Conservation (phyloP, 2,797 vertebrate genomes). For the Pterois miles region DNA sequence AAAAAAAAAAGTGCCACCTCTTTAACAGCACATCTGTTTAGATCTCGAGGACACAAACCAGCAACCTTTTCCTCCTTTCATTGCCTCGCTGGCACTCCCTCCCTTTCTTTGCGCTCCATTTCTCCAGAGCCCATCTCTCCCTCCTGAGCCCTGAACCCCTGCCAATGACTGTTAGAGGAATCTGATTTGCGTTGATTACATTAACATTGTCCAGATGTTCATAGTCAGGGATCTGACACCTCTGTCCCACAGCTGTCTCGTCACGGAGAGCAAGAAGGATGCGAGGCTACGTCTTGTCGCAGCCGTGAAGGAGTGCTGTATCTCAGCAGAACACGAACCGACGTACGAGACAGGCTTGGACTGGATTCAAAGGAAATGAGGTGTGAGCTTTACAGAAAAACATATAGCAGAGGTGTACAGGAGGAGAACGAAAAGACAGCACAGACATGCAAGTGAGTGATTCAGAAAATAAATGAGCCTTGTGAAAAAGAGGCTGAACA, state of each 20-base stretch:
- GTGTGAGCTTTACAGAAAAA: slow-evolving; percentile 57
- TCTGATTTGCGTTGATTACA: slow-evolving; percentile 73
- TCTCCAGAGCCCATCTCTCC: slow-evolving; percentile 35
- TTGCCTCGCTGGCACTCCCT: slow-evolving; percentile 8
- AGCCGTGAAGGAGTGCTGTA: slow-evolving; percentile 31
- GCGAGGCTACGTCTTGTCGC: slow-evolving; percentile 11
- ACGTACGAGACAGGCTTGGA: slow-evolving; percentile 42
- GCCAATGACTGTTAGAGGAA: slow-evolving; percentile 62
- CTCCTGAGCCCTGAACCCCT: slow-evolving; percentile 53
- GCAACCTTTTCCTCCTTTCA: slow-evolving; percentile 20
- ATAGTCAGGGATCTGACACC: slow-evolving; percentile 64
- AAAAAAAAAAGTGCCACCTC: slow-evolving; percentile 23
- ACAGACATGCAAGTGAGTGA: slow-evolving; percentile 26
- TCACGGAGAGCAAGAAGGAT: slow-evolving; percentile 32
- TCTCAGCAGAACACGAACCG: slow-evolving; percentile 16
- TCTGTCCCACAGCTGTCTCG: slow-evolving; percentile 57
- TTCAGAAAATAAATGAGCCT: slow-evolving; percentile 35
- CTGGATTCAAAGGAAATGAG: slow-evolving; percentile 56
- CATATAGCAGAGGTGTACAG: slow-evolving; percentile 31
- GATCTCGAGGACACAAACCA: slow-evolving; percentile 42
- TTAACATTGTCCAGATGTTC: slow-evolving; percentile 81
- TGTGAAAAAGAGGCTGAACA: slow-evolving; percentile 18
- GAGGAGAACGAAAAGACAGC: slow-evolving; percentile 19
- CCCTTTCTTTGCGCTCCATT: slow-evolving; percentile 31
- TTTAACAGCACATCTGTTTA: slow-evolving; percentile 34